Base-by-base conservation (phyloP, 2,113 vertebrate genomes). In the Propithecus coquereli region DNA sequence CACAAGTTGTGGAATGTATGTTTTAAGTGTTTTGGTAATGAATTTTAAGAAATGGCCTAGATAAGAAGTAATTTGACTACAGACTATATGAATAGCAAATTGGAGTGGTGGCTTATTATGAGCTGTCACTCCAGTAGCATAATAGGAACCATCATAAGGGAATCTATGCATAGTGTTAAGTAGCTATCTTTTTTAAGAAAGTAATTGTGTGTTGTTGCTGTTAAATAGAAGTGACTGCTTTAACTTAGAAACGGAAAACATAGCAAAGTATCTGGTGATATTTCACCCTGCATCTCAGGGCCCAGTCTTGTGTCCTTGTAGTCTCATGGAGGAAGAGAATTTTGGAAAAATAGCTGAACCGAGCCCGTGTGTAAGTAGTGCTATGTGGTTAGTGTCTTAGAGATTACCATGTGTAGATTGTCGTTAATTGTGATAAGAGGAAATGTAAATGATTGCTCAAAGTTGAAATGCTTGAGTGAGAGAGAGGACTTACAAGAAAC, bases 341-440 rank as follows among this genome's bases (percentile, higher is more conserved):
- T 47, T 80, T 65, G 13, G 32, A 59, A 71, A 91, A 82, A 66
- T 34, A 50, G 63, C 40, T 70, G 34, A 74, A 88, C 32, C 5
- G 5, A 90, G 63, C 18, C 37, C 40, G 18, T 32, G 34, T 71
- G 17, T 45, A 70, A 89, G 68, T 7, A 0, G 73, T 93, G 79
- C 71, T 65, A 0, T 54, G 20, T 54, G 30, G 9, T 45, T 27
- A 9, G 37, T 68, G 17, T 71, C 86, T 90, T n/a, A 79, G 88
- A 65, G 50, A 50, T 59, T 68, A n/a, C 59, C 82, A 8, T 18
- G 6, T 95, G 43, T 83, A 70, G 40, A 85, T 84, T 59, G 40
- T 57, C 8, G 0, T 70, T 81, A 65, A 61, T 91, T 92, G 94
- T 95, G 80, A 77, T 92, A 90, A 95, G 85, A 81, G 95, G 79